Evolutionary conservation across 2,888 invertebrate species (phyloP), one percentile per base, ranked within the genome.

Genomic region (Odontocerum albicorne): DNA sequence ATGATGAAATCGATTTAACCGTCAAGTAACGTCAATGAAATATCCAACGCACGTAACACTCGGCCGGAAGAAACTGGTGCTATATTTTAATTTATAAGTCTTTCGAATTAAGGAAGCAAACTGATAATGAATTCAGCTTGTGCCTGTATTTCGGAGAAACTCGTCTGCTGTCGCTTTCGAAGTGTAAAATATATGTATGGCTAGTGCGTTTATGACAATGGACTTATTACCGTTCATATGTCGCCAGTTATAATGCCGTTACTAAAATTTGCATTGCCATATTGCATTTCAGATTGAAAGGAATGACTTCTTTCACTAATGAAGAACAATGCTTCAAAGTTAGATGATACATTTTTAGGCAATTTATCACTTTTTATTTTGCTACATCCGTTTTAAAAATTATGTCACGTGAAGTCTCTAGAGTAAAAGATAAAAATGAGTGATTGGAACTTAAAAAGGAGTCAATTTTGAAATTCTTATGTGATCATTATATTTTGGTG

Each of bases 121-220:
- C 15, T 13, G 32, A 27, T 52, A 45, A 52, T 45, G 44, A 43
- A 52, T 45, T 44, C 52, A 45, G 22, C 17, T 10, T 8, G 40
- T 51, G 21, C 44, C 44, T 52, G 45, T 51, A 21, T 45, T 52
- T 52, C 52, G 45, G 52, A 52, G 52, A 52, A 52, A 45, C 52
- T 45, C 39, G 38, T 7, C 32, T 7, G 39, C 12, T 38, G 36
- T 45, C 45, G 52, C 50, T 43, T 50, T 50, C 50, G 50, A 50
- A 42, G 35, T 40, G 40, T 40, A 12, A 12, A 12, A 13, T 16
- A 8, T 38, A 39, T 27, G 44, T 19, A 19, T 4, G 32, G 32
- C 32, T 7, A n/a, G n/a, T 21, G 20, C 46, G 35, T 47, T 36
- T 35, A 22, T 22, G 32, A 36, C 46, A 47, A 36, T 47, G 20